Base-by-base conservation (phyloP, 2,797 vertebrate species). In the Hoplostethus atlanticus region DNA sequence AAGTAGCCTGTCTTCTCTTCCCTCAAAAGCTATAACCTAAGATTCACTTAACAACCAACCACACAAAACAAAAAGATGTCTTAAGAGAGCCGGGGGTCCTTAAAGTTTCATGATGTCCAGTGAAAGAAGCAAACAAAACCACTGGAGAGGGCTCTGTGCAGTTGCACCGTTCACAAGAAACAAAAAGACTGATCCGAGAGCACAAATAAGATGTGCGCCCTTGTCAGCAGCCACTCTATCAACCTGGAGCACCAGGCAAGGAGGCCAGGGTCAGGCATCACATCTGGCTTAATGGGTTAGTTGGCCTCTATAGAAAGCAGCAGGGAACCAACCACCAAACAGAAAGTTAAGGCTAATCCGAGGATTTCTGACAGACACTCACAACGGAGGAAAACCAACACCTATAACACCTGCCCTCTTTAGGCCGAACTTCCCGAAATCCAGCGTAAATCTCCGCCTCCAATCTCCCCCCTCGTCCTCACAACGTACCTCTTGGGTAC, bases 111-210 rank as follows among this genome's bases (percentile, higher is more conserved):
- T n/a, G 13, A 6, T 30, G 21, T 48, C 60, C 15, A 67, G 30
- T 66, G 64, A 64, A 70, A 73, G 59, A 70, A 68, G 62, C 66
- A 38, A 55, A 60, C 51, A 70, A 79, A 79, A 62, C 56, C 16
- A 40, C 61, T n/a, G 66, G 46, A 40, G 38, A 11, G 10, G 38
- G 40, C 2, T 44, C 40, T 12, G 9, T 12, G 10, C 40, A 12
- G 38, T 8, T 12, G 28, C 51, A 53, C 40, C 40, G 7, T 10
- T 40, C 13, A 55, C 13, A 55, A 55, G 17, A 6, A 52, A 66
- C 46, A 7, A 47, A 67, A 52, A 64, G 40, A 62, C 5, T 1
- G 6, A 36, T 21, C 30, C 10, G 50, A 21, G 15, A 61, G 58
- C 30, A 68, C 17, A 38, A 68, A 84, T 52, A 65, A 67, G 60